Evolutionary conservation across 1,140 invertebrate genomes (phyloP).

Genomic region (Teleopsis dalmanni): DNA sequence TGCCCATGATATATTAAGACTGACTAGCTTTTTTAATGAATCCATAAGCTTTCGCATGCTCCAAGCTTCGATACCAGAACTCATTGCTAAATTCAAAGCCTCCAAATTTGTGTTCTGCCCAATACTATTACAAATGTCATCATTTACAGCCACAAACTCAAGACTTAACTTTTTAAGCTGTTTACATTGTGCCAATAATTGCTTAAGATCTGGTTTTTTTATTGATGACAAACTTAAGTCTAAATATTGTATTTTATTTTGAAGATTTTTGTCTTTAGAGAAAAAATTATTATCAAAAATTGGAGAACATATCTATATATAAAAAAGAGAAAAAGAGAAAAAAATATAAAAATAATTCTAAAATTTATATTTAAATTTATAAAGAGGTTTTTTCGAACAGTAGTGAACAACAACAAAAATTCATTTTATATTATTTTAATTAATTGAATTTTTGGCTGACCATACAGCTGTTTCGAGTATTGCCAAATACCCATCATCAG

Average conservation of each 20-base stretch:
- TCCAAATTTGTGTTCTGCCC: slow-evolving; percentile 59
- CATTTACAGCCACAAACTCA: slow-evolving; percentile 56
- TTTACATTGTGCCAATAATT: slow-evolving; percentile 59
- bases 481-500: slow-evolving; percentile 77
- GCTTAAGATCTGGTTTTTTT: slow-evolving; percentile 51
- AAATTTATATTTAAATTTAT: no score
- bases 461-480: slow-evolving; percentile 57
- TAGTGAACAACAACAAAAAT: no score
- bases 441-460: no score
- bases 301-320: background rate
- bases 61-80: slow-evolving; percentile 53
- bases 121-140: slow-evolving; percentile 56
- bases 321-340: no score
- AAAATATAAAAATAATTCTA: no score
- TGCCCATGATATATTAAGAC: slow-evolving; percentile 79
- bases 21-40: slow-evolving; percentile 47
- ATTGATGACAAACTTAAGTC: slow-evolving; percentile 76
- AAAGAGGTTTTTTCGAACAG: no score
- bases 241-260: slow-evolving; percentile 63
- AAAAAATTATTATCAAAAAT: slow-evolving; percentile 9
- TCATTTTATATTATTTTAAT: no score
- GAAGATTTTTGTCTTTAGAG: slow-evolving; percentile 19
- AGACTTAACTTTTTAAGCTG: slow-evolving; percentile 69
- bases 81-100: slow-evolving; percentile 68
- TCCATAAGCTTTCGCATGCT: slow-evolving; percentile 55